Conservation (phyloP, 2,888 invertebrate genomes). For the Griposia aprilina region DNA sequence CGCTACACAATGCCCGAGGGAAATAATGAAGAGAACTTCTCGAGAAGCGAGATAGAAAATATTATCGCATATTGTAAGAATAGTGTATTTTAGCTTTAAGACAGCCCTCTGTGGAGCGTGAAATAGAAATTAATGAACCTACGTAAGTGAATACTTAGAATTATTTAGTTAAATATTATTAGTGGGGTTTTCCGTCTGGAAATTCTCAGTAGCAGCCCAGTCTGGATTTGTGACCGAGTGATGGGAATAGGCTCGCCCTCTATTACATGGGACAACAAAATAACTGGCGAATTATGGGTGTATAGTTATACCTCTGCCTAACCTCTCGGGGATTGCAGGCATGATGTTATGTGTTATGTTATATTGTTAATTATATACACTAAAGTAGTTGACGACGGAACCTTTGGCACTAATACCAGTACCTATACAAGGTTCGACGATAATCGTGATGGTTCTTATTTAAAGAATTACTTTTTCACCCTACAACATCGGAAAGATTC, state of each 20-base stretch:
- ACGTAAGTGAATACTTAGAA: slow-evolving; percentile 3
- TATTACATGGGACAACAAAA: too few species aligned
- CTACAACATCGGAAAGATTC: too few species aligned
- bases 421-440: too few species aligned
- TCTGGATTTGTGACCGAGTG: too few species aligned
- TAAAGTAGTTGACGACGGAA: background rate
- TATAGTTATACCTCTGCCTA: background rate
- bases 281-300: background rate
- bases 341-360: background rate
- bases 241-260: too few species aligned
- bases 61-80: slow-evolving; percentile 22
- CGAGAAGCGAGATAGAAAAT: slow-evolving; percentile 18
- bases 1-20: slow-evolving; percentile 3
- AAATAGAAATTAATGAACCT: slow-evolving; percentile 22
- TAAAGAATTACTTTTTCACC: background rate
- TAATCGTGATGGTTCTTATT: too few species aligned
- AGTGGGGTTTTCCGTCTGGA: background rate
- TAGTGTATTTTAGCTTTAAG: slow-evolving; percentile 13
- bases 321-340: too few species aligned
- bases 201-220: too few species aligned
- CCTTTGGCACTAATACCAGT: background rate
- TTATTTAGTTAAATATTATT: background rate
- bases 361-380: background rate
- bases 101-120: slow-evolving; percentile 11
- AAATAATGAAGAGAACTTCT: slow-evolving; percentile 35